A percentile compares a stretch with the other conserved stretches of the same genome.
Evolutionary conservation across 2,888 invertebrate genomes (phyloP).

Genomic region (Auanema freiburgensis): DNA sequence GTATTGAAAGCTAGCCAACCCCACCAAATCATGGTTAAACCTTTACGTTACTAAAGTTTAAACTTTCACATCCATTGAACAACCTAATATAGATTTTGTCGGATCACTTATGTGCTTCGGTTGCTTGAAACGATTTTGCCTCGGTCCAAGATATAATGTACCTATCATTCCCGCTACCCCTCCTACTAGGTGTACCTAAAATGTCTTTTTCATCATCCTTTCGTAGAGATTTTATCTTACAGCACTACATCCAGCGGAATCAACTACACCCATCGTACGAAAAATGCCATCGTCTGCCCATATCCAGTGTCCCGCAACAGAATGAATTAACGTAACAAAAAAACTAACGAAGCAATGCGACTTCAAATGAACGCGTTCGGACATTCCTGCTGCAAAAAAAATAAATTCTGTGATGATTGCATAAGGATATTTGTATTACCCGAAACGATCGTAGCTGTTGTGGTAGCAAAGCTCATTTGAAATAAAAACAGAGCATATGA

Average conservation of each 20-base stretch:
- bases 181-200: constrained; percentile 52
- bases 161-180: constrained; percentile 56
- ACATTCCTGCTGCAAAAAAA: constrained; percentile 53
- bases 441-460: constrained; percentile 58
- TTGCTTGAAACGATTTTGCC: constrained; percentile 48
- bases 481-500: constrained; percentile 53
- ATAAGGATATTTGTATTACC: constrained; percentile 23
- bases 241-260: constrained; percentile 57
- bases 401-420: not conserved
- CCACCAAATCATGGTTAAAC: constrained; percentile 62
- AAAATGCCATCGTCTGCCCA: constrained; percentile 52
- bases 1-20: constrained; percentile 59
- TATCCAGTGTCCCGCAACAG: constrained; percentile 57
- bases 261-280: constrained; percentile 51
- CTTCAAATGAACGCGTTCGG: constrained; percentile 56
- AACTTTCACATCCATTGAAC: not conserved
- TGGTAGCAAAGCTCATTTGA: constrained; percentile 60
- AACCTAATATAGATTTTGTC: constrained; percentile 52
- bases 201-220: not conserved
- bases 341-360: constrained; percentile 54
- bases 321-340: constrained; percentile 48
- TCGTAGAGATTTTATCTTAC: constrained; percentile 21
- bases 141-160: constrained; percentile 52
- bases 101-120: constrained; percentile 54
- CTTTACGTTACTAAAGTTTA: constrained; percentile 7